Base-by-base conservation (phyloP, 2,888 invertebrate genomes). In the Drosophila paramelanica region DNA sequence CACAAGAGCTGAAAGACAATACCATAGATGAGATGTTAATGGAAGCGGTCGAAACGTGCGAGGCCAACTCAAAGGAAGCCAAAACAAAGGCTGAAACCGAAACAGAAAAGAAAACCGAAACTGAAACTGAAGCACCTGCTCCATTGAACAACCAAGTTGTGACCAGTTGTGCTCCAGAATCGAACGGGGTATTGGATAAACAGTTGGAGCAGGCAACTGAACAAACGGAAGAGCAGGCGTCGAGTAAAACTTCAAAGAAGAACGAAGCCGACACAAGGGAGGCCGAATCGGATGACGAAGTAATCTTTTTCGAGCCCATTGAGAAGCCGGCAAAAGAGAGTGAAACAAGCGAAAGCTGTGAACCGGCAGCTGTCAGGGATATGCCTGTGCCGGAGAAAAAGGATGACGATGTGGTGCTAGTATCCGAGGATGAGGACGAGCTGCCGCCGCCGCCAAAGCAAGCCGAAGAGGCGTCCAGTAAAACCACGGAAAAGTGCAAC, bases 341-440 rank as follows among this genome's bases (percentile, higher is more conserved):
- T 2, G 14, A 36, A 20, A 1, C 25, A 33, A 55, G 3, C 14
- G 50, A 45, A 23, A 41, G 17, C 36, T 13, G 5, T 10, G 39
- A 60, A 38, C 1, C 36, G 31, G 33, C 50, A 38, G 13, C 14
- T 7, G 31, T 8, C 5, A n/a, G 42, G 13, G 62, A 69, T 36
- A 43, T 13, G 65, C 13, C 49, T 20, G n/a, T 13, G 5, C 3
- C 49, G 6, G 61, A 49, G 1, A 61, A 69, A n/a, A 74, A 74
- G 42, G 71, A 71, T 1, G 78, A 78, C 8, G 86, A 88, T 41
- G 73, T 89, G 4, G 86, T 87, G 4, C 47, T 87, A 1, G 64
- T 89, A 1, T 82, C 88, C 5, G 89, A 87, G 50, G 86, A 89
- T 43, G 86, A 89, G 14, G 85, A 86, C 0, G 89, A 85, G 5